Evolutionary conservation across 1,140 invertebrate species (phyloP), one percentile per base, ranked within the genome.

Genomic region (Euura saliciscinereae): DNA sequence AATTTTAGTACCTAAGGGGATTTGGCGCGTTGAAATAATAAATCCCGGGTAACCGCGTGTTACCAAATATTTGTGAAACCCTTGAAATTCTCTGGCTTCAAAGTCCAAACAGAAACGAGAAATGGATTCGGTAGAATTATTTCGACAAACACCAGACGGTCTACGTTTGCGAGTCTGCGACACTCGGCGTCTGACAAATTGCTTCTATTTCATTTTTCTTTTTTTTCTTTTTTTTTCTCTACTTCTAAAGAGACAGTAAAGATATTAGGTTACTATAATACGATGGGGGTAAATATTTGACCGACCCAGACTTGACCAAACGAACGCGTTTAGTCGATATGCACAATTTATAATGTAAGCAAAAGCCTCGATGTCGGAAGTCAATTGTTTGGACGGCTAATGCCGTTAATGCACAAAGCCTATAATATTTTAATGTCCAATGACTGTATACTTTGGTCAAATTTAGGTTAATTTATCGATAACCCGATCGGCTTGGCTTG

Each of bases 161-260:
- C 10, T 59, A 8, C 51, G 13, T 8, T 59, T 8, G 3, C 13
- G 51, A 4, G 13, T 10, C 51, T n/a, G 10, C 51, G 2, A n/a
- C 51, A 59, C 8, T 59, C 28, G 28, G 51, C 8, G 51, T 59
- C 78, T 80, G 81, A 82, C 79, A 83, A 83, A 83, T 82, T 82
- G 78, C 75, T 83, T 76, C 28, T 28, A 28, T 28, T 28, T 28
- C 28, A 28, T 28, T 28, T 28, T 28, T 28, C 28, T 28, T 28
- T 28, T 28, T 28, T n/a, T n/a, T n/a, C n/a, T n/a, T n/a, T n/a
- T n/a, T n/a, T n/a, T 28, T 28, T 8, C 80, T 77, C 76, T 74
- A 73, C 70, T 28, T 28, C 28, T 28, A 28, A 28, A 28, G 69
- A 75, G 68, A 74, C 74, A 70, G 59, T 45, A 66, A 76, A 73